A percentile compares a stretch with the other conserved stretches of the same genome.
These are phyloP conservation scores for Lepidurus arcticus DNA, from an alignment of 1,140 invertebrate genomes.

Conservation along the genomic window DNA sequence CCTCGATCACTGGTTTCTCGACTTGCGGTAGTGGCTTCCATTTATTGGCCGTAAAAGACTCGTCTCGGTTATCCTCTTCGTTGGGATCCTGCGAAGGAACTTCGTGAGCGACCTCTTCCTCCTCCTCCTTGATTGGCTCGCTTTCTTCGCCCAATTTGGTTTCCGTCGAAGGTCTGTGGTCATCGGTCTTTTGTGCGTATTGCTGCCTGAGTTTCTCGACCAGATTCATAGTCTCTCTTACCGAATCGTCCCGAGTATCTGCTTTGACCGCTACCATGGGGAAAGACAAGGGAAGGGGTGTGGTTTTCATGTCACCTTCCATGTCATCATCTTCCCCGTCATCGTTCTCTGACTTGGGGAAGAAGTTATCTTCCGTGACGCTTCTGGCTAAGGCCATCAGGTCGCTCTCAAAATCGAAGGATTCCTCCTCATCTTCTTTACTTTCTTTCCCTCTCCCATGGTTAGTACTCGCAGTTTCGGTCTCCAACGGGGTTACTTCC, in stretches of 20 bases:
- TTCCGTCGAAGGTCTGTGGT: constrained; percentile 2
- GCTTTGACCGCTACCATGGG: constrained; percentile 60
- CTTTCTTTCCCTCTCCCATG: neutral
- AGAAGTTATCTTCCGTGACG: constrained; percentile 36
- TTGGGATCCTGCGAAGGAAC: neutral
- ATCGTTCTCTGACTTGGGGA: constrained; percentile 22
- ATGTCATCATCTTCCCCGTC: constrained; percentile 28
- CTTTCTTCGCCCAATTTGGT: neutral
- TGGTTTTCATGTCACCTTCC: constrained; percentile 37
- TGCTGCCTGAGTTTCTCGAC: constrained; percentile 69
- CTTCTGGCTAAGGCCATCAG: constrained; percentile 39
- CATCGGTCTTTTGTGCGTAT: constrained; percentile 55
- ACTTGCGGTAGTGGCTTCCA: neutral
- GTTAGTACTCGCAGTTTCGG: constrained; percentile 15
- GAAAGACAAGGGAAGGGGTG: constrained; percentile 60
- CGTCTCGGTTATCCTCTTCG: neutral
- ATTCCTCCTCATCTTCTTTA: constrained; percentile 35
- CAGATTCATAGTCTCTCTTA: constrained; percentile 66
- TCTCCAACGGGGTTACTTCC: constrained; percentile 21
- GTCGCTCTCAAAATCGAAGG: constrained; percentile 39
- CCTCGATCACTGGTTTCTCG: neutral
- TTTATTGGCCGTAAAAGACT: neutral
- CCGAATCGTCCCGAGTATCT: constrained; percentile 69
- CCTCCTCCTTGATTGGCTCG: neutral
- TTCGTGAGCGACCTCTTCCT: neutral